These are phyloP conservation scores for Thinocorus orbignyianus DNA, from an alignment of 2,113 vertebrate species.

Conservation along the genomic window DNA sequence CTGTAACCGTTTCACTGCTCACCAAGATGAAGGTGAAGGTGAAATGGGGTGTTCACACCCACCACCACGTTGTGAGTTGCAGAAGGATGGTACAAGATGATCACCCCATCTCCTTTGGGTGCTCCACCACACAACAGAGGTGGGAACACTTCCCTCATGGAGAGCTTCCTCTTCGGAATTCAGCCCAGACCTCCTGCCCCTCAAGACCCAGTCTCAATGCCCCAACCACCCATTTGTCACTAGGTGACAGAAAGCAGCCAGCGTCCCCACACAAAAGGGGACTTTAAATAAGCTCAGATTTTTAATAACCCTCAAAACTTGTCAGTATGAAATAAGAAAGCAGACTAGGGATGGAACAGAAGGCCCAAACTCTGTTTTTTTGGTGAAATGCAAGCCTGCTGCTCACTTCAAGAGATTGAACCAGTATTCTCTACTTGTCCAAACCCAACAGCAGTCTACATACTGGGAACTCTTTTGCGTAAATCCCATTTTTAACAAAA, in stretches of 20 bases:
- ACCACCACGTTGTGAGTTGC: accelerated
- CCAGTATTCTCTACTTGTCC: no score
- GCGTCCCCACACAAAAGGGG: accelerated
- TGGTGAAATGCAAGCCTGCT: not conserved
- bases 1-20: not conserved
- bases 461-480: not conserved
- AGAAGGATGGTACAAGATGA: accelerated
- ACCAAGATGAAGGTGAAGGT: not conserved
- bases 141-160: not conserved
- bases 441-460: not conserved
- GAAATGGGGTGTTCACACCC: not conserved
- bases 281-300: not conserved
- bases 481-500: not conserved
- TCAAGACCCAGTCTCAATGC: no score
- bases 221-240: not conserved
- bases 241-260: accelerated
- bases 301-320: not conserved
- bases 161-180: not conserved
- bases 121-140: not conserved
- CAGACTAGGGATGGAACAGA: not conserved
- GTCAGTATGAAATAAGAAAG: not conserved
- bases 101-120: not conserved
- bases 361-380: not conserved
- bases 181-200: not conserved
- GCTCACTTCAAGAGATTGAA: not conserved